phyloP scores from a whole-genome alignment of 37 sponge, comb jelly and placozoan species.

The Halichondria panicea region DNA sequence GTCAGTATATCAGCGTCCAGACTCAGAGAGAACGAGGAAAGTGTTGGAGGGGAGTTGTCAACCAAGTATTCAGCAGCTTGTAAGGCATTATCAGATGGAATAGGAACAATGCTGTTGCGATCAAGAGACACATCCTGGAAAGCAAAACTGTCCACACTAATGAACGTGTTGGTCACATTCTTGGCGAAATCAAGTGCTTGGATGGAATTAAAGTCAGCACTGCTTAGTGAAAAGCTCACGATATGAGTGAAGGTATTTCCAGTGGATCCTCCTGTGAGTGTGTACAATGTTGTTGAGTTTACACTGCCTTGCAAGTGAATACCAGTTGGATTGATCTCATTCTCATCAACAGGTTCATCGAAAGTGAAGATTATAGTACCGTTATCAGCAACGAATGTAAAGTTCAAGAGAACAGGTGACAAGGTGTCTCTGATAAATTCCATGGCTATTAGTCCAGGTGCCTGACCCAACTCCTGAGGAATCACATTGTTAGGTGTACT shows the following conservation, averaged over 20 bases:
- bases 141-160: conserved; percentile 66
- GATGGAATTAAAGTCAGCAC: conserved; percentile 56
- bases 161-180: conserved; percentile 52
- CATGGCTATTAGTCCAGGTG: conserved; percentile 75
- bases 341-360: conserved; percentile 80
- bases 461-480: conserved; percentile 34
- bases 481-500: conserved; percentile 40
- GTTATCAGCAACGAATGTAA: conserved; percentile 53
- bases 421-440: conserved; percentile 54
- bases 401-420: conserved; percentile 42
- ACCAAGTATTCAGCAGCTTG: conserved; percentile 21
- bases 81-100: conserved; percentile 39
- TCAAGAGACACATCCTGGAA: conserved; percentile 63
- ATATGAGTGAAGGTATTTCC: conserved; percentile 31
- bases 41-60: conserved; percentile 62
- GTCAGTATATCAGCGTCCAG: conserved; percentile 47
- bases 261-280: conserved; percentile 70
- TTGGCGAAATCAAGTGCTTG: conserved; percentile 54
- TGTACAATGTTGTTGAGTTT: conserved; percentile 49
- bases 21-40: conserved; percentile 59
- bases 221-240: conserved; percentile 51
- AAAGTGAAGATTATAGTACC: conserved; percentile 72
- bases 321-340: conserved; percentile 45
- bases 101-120: conserved; percentile 50
- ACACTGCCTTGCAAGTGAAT: conserved; percentile 56